phyloP scores from a whole-genome alignment of 2,797 vertebrate genomes.

The Brachymystax lenok region DNA sequence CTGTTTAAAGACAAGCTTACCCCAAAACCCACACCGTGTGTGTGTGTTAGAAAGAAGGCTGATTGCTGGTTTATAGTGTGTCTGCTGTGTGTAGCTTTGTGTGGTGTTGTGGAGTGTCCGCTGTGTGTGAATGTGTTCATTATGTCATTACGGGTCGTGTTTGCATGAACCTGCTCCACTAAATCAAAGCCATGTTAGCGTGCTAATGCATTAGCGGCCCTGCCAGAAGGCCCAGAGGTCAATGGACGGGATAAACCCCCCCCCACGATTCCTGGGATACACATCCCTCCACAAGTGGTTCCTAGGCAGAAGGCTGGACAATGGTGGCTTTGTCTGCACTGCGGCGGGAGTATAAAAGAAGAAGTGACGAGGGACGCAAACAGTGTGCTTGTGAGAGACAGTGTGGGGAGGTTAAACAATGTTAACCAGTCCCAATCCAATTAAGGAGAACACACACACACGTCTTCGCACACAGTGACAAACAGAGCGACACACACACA shows the following conservation, averaged over 20 bases:
- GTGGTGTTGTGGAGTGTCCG: conserved; percentile 7
- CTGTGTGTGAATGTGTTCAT: conserved; percentile 58
- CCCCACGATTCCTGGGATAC: conserved; percentile 61
- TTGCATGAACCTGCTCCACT: conserved; percentile 70
- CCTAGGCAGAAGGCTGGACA: conserved; percentile 67
- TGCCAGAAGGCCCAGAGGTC: conserved; percentile 67
- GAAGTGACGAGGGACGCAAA: conserved; percentile 14
- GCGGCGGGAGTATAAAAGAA: conserved; percentile 28
- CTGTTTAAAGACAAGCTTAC: conserved; percentile 47
- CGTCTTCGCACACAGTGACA: conserved; percentile 19
- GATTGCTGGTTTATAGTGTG: conserved; percentile 37
- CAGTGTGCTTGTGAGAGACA: conserved; percentile 27
- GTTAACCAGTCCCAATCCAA: conserved; percentile 76
- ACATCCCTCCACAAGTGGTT: conserved; percentile 63
- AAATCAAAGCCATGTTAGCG: conserved; percentile 75
- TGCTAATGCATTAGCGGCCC: conserved; percentile 57
- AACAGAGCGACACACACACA: conserved; percentile 42
- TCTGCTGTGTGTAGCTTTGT: conserved; percentile 19
- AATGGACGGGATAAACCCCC: conserved; percentile 59
- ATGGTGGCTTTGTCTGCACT: conserved; percentile 71
- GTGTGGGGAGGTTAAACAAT: conserved; percentile 70
- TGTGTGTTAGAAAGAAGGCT: conserved; percentile 11
- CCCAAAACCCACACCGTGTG: conserved; percentile 13
- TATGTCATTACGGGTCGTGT: conserved; percentile 72
- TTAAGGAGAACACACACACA: conserved; percentile 59